These are phyloP conservation scores for Dicrostonyx torquatus DNA, from an alignment of 2,797 vertebrate genomes.

Conservation along the genomic window DNA sequence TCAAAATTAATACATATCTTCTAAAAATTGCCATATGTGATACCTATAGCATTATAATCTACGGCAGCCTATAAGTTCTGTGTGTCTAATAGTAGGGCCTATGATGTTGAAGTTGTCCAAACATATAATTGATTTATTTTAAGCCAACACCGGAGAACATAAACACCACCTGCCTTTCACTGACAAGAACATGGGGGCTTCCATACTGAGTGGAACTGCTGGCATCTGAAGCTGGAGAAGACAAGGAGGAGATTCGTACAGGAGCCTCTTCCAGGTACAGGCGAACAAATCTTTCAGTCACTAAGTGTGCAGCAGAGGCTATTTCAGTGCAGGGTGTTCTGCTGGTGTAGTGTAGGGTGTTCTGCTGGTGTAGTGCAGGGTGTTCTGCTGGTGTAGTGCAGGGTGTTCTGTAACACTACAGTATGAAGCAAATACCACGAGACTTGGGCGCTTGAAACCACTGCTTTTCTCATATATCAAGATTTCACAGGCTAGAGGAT, in stretches of 20 bases:
- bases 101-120: not conserved
- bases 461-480: not conserved
- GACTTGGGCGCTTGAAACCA: not conserved
- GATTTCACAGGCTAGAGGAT: not conserved
- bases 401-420: too few species aligned
- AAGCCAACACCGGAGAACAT: not conserved
- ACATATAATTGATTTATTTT: not conserved
- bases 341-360: not conserved
- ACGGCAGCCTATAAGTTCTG: not conserved
- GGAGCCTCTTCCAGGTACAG: not conserved
- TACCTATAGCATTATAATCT: not conserved
- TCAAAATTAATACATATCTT: not conserved
- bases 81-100: not conserved
- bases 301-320: not conserved
- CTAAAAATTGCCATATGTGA: not conserved
- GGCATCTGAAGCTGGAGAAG: not conserved
- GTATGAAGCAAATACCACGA: not conserved
- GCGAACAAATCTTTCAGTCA: not conserved
- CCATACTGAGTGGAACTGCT: not conserved
- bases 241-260: not conserved
- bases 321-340: not conserved
- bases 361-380: not conserved
- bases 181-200: not conserved
- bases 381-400: not conserved
- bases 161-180: not conserved